These are phyloP conservation scores for Marmota monax DNA, from an alignment of 2,113 vertebrate species.

Conservation along the genomic window DNA sequence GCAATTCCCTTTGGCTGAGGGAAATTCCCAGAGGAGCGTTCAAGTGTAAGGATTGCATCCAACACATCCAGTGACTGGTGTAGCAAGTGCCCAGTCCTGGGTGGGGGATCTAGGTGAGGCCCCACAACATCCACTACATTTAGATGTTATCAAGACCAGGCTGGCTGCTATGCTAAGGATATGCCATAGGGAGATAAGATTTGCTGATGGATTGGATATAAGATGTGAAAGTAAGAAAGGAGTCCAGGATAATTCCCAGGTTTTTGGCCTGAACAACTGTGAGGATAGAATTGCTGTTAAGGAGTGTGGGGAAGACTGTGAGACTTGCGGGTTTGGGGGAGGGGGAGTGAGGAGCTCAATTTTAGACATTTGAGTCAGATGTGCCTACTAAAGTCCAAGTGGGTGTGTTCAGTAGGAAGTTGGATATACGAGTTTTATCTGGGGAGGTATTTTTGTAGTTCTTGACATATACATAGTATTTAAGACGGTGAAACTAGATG, in stretches of 20 bases:
- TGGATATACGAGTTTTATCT: neutral
- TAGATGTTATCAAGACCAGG: neutral
- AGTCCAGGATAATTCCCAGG: slow-evolving; percentile 21
- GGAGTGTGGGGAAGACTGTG: neutral
- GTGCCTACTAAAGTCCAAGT: neutral
- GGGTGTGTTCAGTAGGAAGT: slow-evolving; percentile 8
- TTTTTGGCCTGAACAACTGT: neutral
- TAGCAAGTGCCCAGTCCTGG: neutral
- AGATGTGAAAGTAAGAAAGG: neutral
- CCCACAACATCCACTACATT: neutral
- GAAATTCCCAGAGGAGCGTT: neutral
- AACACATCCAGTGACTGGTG: neutral
- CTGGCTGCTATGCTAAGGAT: neutral
- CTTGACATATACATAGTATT: neutral
- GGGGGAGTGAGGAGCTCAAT: neutral
- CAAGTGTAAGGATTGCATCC: neutral
- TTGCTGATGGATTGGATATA: neutral
- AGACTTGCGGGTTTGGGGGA: neutral
- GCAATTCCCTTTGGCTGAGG: neutral
- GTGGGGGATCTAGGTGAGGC: neutral
- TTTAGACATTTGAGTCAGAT: slow-evolving; percentile 35
- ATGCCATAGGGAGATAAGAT: neutral
- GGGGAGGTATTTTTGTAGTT: slow-evolving; percentile 35
- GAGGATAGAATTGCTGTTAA: neutral
- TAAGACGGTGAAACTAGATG: slow-evolving; percentile 37